These are phyloP conservation scores for Dascillus cervinus DNA, from an alignment of 2,888 invertebrate species.

Conservation along the genomic window DNA sequence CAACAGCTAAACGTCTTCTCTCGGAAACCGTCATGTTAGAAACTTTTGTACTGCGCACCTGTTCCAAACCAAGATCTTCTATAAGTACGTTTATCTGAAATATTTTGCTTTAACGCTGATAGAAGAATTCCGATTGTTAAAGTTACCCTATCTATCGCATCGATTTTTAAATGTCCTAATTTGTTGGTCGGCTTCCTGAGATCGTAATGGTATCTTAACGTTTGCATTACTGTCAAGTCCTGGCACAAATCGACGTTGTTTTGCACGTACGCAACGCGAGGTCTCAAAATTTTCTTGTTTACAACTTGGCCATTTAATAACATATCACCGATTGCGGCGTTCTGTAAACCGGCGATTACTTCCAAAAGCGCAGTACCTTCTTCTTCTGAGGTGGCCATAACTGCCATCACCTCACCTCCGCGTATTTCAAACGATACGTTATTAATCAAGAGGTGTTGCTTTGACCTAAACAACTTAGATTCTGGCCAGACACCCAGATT, in stretches of 20 bases:
- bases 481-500: conserved; percentile 22
- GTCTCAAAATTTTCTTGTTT: conserved; percentile 59
- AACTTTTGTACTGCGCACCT: conserved; percentile 81
- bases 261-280: conserved; percentile 68
- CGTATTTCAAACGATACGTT: conserved; percentile 81
- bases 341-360: conserved; percentile 68
- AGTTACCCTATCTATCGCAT: conserved; percentile 65
- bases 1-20: conserved; percentile 77
- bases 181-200: conserved; percentile 57
- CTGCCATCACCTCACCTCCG: conserved; percentile 84
- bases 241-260: conserved; percentile 72
- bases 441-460: conserved; percentile 41
- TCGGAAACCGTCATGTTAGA: conserved; percentile 82
- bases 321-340: conserved; percentile 61
- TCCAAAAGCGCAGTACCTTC: conserved; percentile 84
- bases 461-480: conserved; percentile 21
- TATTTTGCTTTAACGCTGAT: background rate
- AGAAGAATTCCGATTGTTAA: background rate
- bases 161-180: conserved; percentile 58
- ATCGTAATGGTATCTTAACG: conserved; percentile 75
- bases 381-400: conserved; percentile 80
- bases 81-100: conserved; percentile 78
- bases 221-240: conserved; percentile 84
- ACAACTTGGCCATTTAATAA: conserved; percentile 82
- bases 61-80: conserved; percentile 84